Evolutionary conservation across 1,140 invertebrate species (phyloP), one percentile per base, ranked within the genome.

Genomic region (Olivierus martensii): DNA sequence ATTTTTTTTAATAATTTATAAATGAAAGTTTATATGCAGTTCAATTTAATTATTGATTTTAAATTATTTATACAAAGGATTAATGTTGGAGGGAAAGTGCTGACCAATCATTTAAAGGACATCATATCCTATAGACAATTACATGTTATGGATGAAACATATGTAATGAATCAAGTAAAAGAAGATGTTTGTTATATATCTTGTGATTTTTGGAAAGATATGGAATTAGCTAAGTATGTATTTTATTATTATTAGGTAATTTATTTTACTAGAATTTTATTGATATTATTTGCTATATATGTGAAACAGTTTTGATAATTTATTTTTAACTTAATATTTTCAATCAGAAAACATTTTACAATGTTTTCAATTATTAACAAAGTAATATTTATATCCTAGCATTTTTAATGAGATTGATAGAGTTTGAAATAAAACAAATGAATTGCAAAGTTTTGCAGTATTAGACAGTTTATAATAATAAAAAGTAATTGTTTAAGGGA

Each of bases 131-230:
- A 96, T 66, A 76, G 72, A 37, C 93, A 99, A 63, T 71, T 99
- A 15, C 88, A 99, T 75, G 92, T 99, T 0, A 92, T 97, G 87
- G 94, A 99, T 67, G 96, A 99, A 71, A 97, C 93, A 0, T 94
- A 91, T 71, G 91, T 99, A 0, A 92, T 99, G 10, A 99, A 99
- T 71, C 92, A 99, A 72, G 83, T 87, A 0, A 99, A 99, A 69
- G 96, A 99, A 72, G 94, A 99, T 68, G 80, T 84, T 0, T 99
- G 94, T 66, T 99, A 83, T 74, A 89, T 99, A 0, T 85, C 91
- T 1, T 74, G 78, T 60, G 76, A 97, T 64, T 92, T 95, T 63
- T 80, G 79, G 63, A 70, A 71, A 15, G 90, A 96, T 56, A 86
- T 99, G 80, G 74, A 79, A 39, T 79, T 77, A 47, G 80, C 87